These are phyloP conservation scores for Nephrotoma guestfalica DNA, from an alignment of 2,888 invertebrate species.

Conservation along the genomic window DNA sequence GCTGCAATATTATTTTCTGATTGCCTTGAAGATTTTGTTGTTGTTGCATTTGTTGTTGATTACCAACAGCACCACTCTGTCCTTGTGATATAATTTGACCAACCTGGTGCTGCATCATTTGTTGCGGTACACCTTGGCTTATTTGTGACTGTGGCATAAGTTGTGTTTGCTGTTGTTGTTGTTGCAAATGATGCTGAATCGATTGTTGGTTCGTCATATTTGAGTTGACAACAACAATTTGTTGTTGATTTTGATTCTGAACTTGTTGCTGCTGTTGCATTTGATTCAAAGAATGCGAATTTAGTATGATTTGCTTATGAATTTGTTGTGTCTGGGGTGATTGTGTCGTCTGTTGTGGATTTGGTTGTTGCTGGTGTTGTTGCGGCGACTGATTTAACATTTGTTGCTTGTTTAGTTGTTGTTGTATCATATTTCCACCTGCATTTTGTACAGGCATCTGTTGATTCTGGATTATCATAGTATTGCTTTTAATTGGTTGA, in stretches of 20 bases:
- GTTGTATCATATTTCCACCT: not conserved
- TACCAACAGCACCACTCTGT: conserved; percentile 6
- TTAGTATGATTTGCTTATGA: not conserved
- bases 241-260: conserved; percentile 14
- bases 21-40: conserved; percentile 14
- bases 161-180: conserved; percentile 14
- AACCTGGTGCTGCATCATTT: conserved; percentile 14
- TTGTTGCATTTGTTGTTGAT: conserved; percentile 14
- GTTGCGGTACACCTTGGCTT: conserved; percentile 16
- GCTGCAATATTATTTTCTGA: conserved; percentile 9
- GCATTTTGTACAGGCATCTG: not conserved
- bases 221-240: conserved; percentile 6
- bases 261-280: conserved; percentile 18
- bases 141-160: conserved; percentile 13
- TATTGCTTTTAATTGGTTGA: conserved; percentile 13
- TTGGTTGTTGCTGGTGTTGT: conserved; percentile 19
- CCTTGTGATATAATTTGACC: conserved; percentile 8
- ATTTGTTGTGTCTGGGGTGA: not conserved
- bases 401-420: not conserved
- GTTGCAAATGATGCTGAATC: conserved; percentile 6
- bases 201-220: not conserved
- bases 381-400: conserved; percentile 14
- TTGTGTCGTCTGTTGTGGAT: conserved; percentile 16
- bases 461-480: conserved; percentile 9
- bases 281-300: not conserved